Evolutionary conservation across 2,113 vertebrate species (phyloP).

Genomic region (Benitochromis conjunctus): DNA sequence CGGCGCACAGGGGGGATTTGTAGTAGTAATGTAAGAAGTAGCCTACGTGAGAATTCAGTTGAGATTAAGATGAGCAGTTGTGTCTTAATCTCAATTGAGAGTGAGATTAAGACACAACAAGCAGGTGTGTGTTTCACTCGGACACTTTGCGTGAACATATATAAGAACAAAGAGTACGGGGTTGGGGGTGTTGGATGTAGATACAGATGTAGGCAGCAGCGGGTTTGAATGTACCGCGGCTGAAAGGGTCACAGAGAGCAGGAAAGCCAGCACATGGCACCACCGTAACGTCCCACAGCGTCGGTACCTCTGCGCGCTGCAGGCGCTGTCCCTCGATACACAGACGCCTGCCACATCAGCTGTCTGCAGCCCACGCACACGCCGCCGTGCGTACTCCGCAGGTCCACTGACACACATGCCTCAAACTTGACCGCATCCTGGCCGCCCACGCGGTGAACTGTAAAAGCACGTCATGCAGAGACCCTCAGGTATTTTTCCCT

Average conservation of each 20-base stretch:
- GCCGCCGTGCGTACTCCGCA: neutral
- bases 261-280: conserved; percentile 43
- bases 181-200: neutral
- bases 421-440: neutral
- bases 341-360: neutral
- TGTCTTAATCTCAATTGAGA: neutral
- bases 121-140: neutral
- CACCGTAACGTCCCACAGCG: neutral
- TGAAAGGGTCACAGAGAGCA: neutral
- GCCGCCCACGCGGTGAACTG: neutral
- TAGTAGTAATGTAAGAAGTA: rapidly evolving
- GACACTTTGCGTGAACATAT: neutral
- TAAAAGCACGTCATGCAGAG: neutral
- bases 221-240: neutral
- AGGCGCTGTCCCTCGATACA: neutral
- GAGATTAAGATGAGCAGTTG: neutral
- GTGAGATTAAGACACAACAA: neutral
- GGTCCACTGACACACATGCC: neutral
- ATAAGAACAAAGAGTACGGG: neutral
- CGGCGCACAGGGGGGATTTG: neutral
- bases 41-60: neutral
- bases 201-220: neutral
- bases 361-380: neutral
- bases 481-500: neutral
- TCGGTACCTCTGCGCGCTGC: neutral